Conservation (phyloP, 2,113 vertebrate genomes). For the Solenodon paradoxus region DNA sequence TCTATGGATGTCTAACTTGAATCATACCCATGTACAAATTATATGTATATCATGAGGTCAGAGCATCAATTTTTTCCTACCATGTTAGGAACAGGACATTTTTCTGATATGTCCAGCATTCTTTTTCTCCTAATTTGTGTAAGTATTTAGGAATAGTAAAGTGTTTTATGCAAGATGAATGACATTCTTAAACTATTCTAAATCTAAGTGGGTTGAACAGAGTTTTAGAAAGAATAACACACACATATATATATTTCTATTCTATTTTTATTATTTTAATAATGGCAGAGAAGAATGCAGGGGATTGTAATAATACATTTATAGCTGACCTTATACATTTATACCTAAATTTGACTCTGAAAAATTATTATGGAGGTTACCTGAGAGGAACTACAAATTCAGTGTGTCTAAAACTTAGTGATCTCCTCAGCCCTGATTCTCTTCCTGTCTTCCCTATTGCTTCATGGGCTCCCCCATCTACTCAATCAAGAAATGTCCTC, state of each 20-base stretch:
- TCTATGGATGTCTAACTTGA: slow-evolving; percentile 62
- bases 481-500: neutral
- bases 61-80: slow-evolving; percentile 65
- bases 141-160: slow-evolving; percentile 50
- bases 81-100: neutral
- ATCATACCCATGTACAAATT: slow-evolving; percentile 52
- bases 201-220: neutral
- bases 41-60: slow-evolving; percentile 52
- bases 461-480: neutral
- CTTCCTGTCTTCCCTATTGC: neutral
- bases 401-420: neutral
- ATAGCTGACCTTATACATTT: neutral
- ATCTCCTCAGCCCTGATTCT: neutral
- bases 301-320: neutral
- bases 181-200: slow-evolving; percentile 30
- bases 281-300: neutral
- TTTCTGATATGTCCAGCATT: slow-evolving; percentile 21
- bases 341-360: neutral
- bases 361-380: slow-evolving; percentile 1
- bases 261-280: neutral
- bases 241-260: neutral
- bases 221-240: neutral
- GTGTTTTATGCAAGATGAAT: neutral
- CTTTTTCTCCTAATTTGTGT: slow-evolving; percentile 43
- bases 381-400: neutral